A percentile compares a stretch with the other conserved stretches of the same genome.
These are phyloP conservation scores for Acanthiza pusilla DNA, from an alignment of 2,797 vertebrate genomes.

Conservation along the genomic window DNA sequence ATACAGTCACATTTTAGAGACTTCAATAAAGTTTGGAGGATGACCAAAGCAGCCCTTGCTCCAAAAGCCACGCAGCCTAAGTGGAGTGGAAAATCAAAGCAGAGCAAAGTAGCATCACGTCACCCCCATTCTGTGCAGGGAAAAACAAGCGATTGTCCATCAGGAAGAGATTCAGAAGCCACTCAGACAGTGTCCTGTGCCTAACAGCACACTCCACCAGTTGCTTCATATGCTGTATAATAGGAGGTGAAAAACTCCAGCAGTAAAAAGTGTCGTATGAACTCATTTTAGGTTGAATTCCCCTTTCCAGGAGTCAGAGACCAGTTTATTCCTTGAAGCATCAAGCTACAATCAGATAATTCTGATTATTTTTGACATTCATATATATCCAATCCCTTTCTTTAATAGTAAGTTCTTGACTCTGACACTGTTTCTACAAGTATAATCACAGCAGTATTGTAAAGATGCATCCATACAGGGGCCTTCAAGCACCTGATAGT, in stretches of 20 bases:
- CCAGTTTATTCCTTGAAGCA: neutral
- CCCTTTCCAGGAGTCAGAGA: neutral
- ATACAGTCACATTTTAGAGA: conserved; percentile 3
- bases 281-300: neutral
- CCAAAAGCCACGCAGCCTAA: neutral
- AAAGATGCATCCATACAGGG: neutral
- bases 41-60: neutral
- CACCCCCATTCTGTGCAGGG: neutral
- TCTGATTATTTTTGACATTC: neutral
- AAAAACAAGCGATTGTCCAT: neutral
- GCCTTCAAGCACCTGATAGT: neutral
- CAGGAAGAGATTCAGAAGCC: neutral
- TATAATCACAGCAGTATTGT: neutral
- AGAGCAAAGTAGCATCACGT: neutral
- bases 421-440: neutral
- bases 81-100: neutral
- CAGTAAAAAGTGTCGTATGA: neutral
- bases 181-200: neutral
- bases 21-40: neutral
- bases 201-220: neutral
- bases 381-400: neutral
- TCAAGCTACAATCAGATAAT: neutral
- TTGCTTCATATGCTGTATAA: neutral
- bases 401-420: neutral
- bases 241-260: neutral